Base-by-base conservation (phyloP, 2,113 vertebrate species). In the Axis porcinus region DNA sequence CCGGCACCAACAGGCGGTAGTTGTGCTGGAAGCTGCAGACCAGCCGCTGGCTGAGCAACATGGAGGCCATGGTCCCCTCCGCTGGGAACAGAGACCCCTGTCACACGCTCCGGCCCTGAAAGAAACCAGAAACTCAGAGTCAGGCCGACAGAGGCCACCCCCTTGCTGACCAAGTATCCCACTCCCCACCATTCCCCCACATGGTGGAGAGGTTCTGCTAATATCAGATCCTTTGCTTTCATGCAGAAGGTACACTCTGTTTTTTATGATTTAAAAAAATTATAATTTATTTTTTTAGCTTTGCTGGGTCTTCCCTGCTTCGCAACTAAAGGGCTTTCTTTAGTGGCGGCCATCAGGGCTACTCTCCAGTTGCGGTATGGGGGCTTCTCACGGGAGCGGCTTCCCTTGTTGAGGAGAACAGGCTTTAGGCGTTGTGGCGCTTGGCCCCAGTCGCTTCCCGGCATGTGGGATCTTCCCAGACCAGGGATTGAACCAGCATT, bases 21-120 rank as follows among this genome's bases (percentile, higher is more conserved):
- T 98, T 99, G 36, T 99, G 99, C 91, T 99, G 99, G 95, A 99
- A 95, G 30, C 98, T 98, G 96, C 98, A 96, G 10, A 98, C 95
- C 78, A 99, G 98, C 70, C 99, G 99, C 64, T 99, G 99, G 95
- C 98, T 98, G 58, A 99, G 99, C 97, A 99, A 86, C 93, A 99
- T 98, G 9, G 98, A 98, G 0, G 99, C 99, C 99, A 99, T 99
- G 99, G 82, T 97, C 45, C 55, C 85, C 36, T 50, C 76, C 83
- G 91, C 94, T 81, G 57, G 64, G 62, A 95, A 83, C 92, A 94
- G 60, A 86, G 67, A 82, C 6, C 74, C 91, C 60, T 16, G 55
- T 85, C 95, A 62, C 95, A 21, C 7, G 30, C 3, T 81, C 55
- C 54, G 0, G 14, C 87, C 92, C 99, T 99, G 93, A 15, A 94